phyloP scores from a whole-genome alignment of 2,797 vertebrate genomes.

The Thalassophryne amazonica region DNA sequence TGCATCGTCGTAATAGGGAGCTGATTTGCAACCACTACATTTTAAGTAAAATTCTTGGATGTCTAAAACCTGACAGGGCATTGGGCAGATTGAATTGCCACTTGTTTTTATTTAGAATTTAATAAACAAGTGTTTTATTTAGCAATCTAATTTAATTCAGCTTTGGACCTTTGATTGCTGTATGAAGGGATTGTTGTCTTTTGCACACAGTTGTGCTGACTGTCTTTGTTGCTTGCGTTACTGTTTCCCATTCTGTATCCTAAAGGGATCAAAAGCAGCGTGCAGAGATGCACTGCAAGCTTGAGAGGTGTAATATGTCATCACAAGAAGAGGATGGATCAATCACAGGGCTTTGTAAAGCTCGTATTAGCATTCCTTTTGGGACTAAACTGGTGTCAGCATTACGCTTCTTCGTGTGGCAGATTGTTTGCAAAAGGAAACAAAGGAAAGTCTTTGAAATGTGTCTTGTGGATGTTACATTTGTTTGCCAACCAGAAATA shows the following conservation, averaged over 20 bases:
- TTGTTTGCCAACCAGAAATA: background rate
- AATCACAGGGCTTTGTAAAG: constrained; percentile 12
- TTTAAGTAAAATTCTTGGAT: no score
- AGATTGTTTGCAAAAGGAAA: constrained; percentile 1
- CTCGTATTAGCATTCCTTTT: background rate
- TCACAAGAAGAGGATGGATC: constrained; percentile 11
- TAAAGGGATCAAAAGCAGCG: constrained; percentile 36
- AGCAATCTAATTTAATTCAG: constrained; percentile 1
- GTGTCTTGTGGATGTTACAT: background rate
- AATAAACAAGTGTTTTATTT: background rate
- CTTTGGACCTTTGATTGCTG: constrained; percentile 10
- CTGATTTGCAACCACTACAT: no score
- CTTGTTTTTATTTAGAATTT: no score
- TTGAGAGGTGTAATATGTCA: constrained; percentile 22
- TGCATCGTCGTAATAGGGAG: no score
- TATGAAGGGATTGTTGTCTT: constrained; percentile 16
- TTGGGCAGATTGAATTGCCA: no score
- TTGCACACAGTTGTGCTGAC: constrained; percentile 4
- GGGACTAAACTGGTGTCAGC: background rate
- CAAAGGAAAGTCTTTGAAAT: background rate
- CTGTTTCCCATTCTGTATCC: constrained; percentile 9
- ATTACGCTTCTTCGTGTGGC: background rate
- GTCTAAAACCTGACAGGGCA: no score
- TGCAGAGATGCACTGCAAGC: constrained; percentile 18
- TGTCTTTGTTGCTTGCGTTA: constrained; percentile 7